A percentile compares a stretch with the other conserved stretches of the same genome.
These are phyloP conservation scores for Aleiodes sp. DNA, from an alignment of 1,140 invertebrate species.

Conservation along the genomic window DNA sequence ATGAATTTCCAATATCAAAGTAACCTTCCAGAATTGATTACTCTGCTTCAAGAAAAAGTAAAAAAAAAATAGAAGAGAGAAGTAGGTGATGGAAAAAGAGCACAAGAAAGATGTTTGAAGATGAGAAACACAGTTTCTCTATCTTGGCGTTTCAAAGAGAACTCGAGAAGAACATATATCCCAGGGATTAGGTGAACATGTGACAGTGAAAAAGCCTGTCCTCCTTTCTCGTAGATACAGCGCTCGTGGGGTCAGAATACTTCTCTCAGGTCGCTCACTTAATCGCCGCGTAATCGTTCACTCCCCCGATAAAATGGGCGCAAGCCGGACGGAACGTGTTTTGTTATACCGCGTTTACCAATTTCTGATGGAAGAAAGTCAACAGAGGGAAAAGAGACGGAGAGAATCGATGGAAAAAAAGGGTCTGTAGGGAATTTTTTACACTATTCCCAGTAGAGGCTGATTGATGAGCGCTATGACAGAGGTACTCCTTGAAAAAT, in stretches of 20 bases:
- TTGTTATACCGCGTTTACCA: conserved; percentile 9
- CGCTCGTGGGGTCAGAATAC: not conserved
- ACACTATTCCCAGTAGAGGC: conserved; percentile 15
- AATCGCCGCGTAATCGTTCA: conserved; percentile 34
- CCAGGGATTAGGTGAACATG: not conserved
- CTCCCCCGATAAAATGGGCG: conserved; percentile 23
- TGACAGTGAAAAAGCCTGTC: not conserved
- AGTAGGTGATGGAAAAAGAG: not conserved
- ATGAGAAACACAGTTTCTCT: not conserved
- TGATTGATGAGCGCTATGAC: conserved; percentile 37
- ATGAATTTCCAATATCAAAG: too few species aligned
- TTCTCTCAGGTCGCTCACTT: not conserved
- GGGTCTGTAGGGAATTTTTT: conserved; percentile 10
- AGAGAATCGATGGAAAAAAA: not conserved
- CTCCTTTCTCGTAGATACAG: not conserved
- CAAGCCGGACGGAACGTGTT: not conserved
- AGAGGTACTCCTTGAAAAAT: conserved; percentile 23
- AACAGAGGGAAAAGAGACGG: not conserved
- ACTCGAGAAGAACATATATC: not conserved
- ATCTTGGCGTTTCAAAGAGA: not conserved
- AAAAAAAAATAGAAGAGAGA: too few species aligned
- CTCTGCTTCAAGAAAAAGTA: too few species aligned
- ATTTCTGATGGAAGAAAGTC: not conserved
- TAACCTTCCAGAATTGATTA: too few species aligned
- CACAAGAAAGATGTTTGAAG: not conserved